A percentile compares a stretch with the other conserved stretches of the same genome.
These are phyloP conservation scores for Alouatta palliata DNA, from an alignment of 2,113 vertebrate genomes.

Conservation along the genomic window DNA sequence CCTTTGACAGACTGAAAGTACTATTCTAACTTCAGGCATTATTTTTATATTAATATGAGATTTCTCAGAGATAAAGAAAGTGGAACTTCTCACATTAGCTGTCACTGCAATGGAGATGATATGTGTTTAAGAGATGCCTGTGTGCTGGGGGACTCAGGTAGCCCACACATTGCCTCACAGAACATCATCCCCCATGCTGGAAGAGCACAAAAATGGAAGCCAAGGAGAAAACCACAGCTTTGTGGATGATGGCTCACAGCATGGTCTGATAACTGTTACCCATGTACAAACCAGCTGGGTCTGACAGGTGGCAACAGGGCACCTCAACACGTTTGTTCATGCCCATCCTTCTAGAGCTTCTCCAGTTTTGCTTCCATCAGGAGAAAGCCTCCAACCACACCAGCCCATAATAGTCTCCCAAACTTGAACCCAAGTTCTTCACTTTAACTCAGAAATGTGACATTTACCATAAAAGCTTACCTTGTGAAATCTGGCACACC, in stretches of 20 bases:
- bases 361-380: neutral
- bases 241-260: fast-evolving
- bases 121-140: neutral
- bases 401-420: too few relatives aligned
- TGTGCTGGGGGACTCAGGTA: neutral
- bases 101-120: neutral
- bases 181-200: too few relatives aligned
- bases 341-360: neutral
- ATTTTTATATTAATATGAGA: neutral
- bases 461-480: neutral
- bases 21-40: neutral
- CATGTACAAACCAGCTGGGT: fast-evolving
- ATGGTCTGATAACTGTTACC: fast-evolving
- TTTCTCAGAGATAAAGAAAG: neutral
- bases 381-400: neutral
- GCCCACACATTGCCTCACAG: neutral
- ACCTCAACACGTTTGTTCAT: fast-evolving
- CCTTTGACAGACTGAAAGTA: neutral
- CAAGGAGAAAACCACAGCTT: neutral
- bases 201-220: neutral
- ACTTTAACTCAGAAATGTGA: neutral
- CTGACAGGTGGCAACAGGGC: neutral
- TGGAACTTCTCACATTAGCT: fast-evolving
- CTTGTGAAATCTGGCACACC: neutral
- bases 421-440: too few relatives aligned